Evolutionary conservation across 2,113 vertebrate genomes (phyloP).

Genomic region (Microcebus griseorufus): DNA sequence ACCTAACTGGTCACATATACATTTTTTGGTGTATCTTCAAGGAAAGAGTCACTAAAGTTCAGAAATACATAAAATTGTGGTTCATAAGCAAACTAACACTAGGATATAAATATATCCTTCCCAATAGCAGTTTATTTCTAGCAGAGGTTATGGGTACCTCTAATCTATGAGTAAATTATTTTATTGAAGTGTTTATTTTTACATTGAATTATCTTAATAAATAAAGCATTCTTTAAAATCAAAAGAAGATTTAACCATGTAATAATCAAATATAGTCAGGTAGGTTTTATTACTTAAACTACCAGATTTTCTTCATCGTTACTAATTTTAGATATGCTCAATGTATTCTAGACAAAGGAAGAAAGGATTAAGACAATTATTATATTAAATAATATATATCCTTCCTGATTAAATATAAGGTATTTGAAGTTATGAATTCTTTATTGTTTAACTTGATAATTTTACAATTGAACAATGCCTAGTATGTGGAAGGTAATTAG

Average conservation of each 20-base stretch:
- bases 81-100: background rate
- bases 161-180: background rate
- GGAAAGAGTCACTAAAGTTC: background rate
- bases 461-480: background rate
- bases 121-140: background rate
- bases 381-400: background rate
- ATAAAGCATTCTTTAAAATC: background rate
- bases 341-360: background rate
- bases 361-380: background rate
- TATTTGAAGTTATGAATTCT: background rate
- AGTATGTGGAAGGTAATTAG: background rate
- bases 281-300: background rate
- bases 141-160: background rate
- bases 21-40: background rate
- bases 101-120: background rate
- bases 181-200: background rate
- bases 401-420: background rate
- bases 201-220: background rate
- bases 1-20: background rate
- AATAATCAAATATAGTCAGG: background rate
- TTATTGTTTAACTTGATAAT: background rate
- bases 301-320: background rate
- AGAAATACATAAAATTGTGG: background rate
- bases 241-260: background rate
- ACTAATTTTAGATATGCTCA: background rate